phyloP scores from a whole-genome alignment of 2,797 vertebrate species.

The Phalanger gymnotis region DNA sequence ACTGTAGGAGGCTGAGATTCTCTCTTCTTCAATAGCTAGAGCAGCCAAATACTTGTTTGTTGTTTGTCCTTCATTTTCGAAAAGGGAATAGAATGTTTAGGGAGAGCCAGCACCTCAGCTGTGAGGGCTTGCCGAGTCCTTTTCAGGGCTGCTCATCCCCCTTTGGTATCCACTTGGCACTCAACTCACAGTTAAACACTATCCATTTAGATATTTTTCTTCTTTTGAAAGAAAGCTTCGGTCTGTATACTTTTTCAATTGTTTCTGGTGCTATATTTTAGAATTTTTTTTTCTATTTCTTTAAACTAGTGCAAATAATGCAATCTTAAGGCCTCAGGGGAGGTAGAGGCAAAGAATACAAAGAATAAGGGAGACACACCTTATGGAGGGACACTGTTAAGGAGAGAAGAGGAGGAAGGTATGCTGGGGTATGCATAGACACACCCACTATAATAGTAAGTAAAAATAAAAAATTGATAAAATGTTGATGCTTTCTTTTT shows the following conservation, averaged over 20 bases:
- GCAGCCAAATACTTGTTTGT: no score
- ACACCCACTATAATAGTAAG: no score
- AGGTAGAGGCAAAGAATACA: not conserved
- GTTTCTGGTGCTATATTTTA: not conserved
- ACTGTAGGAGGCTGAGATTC: not conserved
- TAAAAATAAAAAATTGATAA: not conserved
- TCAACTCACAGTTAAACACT: no score
- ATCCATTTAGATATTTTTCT: not conserved
- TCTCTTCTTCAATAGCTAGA: not conserved
- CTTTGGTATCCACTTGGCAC: no score
- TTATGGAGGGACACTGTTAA: not conserved
- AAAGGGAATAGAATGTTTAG: no score
- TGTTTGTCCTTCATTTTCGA: no score
- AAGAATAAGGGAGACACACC: not conserved
- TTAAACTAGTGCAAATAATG: not conserved
- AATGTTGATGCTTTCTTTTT: not conserved
- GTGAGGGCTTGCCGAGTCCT: no score
- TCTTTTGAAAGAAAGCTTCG: not conserved
- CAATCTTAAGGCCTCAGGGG: not conserved
- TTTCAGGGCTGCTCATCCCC: no score
- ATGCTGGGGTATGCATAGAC: no score
- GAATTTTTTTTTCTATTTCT: not conserved
- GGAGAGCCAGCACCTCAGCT: no score
- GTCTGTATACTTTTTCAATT: not conserved
- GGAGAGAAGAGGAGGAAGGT: no score